Percentiles rank a stretch among this genome's conserved stretches.
Conservation (phyloP, 2,113 vertebrate genomes). For the Myodes glareolus region DNA sequence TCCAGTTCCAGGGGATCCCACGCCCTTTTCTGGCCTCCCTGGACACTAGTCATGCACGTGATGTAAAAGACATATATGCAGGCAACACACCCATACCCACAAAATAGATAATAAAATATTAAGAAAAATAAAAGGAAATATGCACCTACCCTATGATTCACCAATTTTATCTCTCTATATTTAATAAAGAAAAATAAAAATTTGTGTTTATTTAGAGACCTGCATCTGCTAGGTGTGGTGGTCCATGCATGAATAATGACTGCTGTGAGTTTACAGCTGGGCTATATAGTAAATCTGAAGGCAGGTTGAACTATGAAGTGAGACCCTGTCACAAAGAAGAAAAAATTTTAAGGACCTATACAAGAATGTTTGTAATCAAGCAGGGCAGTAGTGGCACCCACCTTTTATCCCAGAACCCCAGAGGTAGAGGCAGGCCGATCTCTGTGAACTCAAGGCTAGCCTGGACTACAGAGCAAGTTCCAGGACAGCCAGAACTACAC, state of each 20-base stretch:
- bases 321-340: neutral
- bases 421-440: too few relatives aligned
- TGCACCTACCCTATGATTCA: neutral
- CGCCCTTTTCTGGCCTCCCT: neutral
- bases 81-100: neutral
- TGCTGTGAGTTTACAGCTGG: neutral
- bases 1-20: neutral
- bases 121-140: constrained; percentile 17
- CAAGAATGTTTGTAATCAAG: neutral
- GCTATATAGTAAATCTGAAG: neutral
- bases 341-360: too few relatives aligned
- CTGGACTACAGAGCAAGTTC: too few relatives aligned
- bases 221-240: neutral
- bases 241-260: neutral
- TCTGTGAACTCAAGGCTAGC: too few relatives aligned
- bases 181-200: constrained; percentile 39
- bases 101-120: constrained; percentile 13
- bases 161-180: constrained; percentile 1
- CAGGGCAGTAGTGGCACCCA: too few relatives aligned
- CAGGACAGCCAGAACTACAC: too few relatives aligned
- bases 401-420: too few relatives aligned
- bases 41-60: neutral
- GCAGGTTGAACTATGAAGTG: neutral
- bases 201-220: neutral
- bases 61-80: neutral